Evolutionary conservation across 2,888 invertebrate species (phyloP).

Genomic region (Lasius fuliginosus): DNA sequence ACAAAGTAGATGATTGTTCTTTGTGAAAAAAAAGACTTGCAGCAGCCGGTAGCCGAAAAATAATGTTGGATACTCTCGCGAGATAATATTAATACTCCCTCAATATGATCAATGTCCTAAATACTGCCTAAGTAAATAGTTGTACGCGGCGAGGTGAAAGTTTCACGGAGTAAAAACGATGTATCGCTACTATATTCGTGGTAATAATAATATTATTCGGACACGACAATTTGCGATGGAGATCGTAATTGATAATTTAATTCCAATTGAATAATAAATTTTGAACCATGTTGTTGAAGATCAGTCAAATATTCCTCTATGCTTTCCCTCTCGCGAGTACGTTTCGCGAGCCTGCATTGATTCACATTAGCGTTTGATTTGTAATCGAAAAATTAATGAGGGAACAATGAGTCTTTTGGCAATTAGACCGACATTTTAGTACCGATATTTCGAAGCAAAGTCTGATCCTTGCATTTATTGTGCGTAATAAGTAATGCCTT

Average conservation of each 20-base stretch:
- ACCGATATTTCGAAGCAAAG: background rate
- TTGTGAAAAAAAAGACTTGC: background rate
- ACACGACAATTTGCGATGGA: background rate
- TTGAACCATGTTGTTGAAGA: too few relatives aligned
- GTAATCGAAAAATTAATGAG: background rate
- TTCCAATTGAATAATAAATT: background rate
- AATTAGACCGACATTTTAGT: background rate
- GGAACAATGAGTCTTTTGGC: background rate
- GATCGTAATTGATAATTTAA: background rate
- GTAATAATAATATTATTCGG: background rate
- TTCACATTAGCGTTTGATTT: background rate
- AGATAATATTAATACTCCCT: background rate
- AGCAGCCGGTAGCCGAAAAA: background rate
- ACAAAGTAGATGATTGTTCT: constrained; percentile 61
- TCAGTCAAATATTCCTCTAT: too few relatives aligned
- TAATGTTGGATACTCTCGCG: too few relatives aligned
- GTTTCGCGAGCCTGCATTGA: too few relatives aligned
- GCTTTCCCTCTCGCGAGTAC: too few relatives aligned
- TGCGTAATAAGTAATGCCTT: background rate
- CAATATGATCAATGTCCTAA: constrained; percentile 1
- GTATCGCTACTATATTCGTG: background rate
- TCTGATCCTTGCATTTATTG: background rate
- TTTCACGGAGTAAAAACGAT: background rate
- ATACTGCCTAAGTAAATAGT: constrained; percentile 11
- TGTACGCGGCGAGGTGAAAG: background rate